These are phyloP conservation scores for Phengaris alcon DNA, from an alignment of 2,888 invertebrate species.

Conservation along the genomic window DNA sequence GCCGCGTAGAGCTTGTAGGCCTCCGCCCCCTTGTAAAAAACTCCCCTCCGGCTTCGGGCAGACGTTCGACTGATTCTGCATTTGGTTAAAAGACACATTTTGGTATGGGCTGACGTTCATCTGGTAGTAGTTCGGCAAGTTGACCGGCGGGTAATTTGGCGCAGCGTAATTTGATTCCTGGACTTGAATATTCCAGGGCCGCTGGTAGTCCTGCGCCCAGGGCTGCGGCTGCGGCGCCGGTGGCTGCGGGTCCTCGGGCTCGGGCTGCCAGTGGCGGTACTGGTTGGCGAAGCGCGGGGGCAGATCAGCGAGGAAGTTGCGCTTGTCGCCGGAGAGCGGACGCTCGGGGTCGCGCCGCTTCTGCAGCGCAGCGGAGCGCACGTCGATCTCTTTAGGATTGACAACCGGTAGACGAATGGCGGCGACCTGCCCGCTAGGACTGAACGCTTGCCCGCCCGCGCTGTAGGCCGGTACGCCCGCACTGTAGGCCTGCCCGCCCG, in stretches of 20 bases:
- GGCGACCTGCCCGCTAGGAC: constrained; percentile 42
- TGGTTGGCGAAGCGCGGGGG: constrained; percentile 74
- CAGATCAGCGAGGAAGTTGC: constrained; percentile 67
- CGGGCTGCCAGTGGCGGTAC: constrained; percentile 66
- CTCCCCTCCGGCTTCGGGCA: constrained; percentile 49
- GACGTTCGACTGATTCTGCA: constrained; percentile 38
- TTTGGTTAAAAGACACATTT: constrained; percentile 47
- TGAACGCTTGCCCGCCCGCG: constrained; percentile 50
- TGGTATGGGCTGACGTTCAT: constrained; percentile 53
- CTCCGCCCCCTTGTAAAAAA: constrained; percentile 47
- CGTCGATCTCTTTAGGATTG: constrained; percentile 75
- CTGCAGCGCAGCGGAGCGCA: constrained; percentile 70
- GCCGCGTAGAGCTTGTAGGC: constrained; percentile 55
- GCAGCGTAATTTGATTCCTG: constrained; percentile 43
- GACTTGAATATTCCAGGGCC: neutral
- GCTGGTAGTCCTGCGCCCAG: neutral
- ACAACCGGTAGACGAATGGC: constrained; percentile 66
- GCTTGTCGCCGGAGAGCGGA: constrained; percentile 67
- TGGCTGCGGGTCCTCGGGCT: constrained; percentile 52
- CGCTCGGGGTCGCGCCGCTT: constrained; percentile 67
- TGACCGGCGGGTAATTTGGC: constrained; percentile 46
- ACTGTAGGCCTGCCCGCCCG: constrained; percentile 45
- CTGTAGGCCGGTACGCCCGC: constrained; percentile 53
- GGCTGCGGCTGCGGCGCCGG: neutral
- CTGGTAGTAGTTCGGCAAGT: constrained; percentile 55